phyloP scores from a whole-genome alignment of 2,888 invertebrate genomes.

The Proisotoma minuta region DNA sequence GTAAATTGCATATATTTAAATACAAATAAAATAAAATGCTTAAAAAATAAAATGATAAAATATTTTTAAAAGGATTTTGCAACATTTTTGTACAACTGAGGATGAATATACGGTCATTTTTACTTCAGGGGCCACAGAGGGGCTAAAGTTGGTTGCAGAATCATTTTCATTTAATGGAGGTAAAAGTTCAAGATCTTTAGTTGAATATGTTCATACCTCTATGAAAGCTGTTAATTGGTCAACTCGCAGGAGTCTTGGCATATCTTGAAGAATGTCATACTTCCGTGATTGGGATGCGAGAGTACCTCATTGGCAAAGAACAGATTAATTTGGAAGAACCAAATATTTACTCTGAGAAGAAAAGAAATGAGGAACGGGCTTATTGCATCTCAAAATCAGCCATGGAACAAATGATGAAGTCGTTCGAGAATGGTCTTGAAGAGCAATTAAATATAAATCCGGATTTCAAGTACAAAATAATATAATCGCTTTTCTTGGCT shows the following conservation, averaged over 20 bases:
- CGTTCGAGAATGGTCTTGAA: neutral
- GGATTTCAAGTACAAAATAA: neutral
- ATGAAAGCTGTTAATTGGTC: neutral
- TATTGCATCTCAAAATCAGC: conserved; percentile 43
- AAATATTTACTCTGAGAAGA: neutral
- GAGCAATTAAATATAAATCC: neutral
- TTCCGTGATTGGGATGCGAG: conserved; percentile 88
- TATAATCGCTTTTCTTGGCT: too few species aligned
- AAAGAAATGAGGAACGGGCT: conserved; percentile 23
- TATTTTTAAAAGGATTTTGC: conserved; percentile 61
- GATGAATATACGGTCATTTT: conserved; percentile 84
- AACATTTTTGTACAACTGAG: conserved; percentile 73
- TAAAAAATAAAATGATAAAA: conserved; percentile 1
- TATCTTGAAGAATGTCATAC: conserved; percentile 91
- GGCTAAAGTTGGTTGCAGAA: conserved; percentile 77
- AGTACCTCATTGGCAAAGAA: conserved; percentile 55
- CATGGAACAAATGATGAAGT: conserved; percentile 41
- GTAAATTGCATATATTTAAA: too few species aligned
- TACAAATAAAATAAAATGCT: too few species aligned
- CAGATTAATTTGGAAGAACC: neutral
- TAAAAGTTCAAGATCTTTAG: conserved; percentile 13
- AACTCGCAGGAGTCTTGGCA: conserved; percentile 61
- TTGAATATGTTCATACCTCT: neutral
- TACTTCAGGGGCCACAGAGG: conserved; percentile 87
- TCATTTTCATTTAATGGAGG: conserved; percentile 45